phyloP scores from a whole-genome alignment of 1,140 invertebrate genomes.

The Drosophila quadrilineata region DNA sequence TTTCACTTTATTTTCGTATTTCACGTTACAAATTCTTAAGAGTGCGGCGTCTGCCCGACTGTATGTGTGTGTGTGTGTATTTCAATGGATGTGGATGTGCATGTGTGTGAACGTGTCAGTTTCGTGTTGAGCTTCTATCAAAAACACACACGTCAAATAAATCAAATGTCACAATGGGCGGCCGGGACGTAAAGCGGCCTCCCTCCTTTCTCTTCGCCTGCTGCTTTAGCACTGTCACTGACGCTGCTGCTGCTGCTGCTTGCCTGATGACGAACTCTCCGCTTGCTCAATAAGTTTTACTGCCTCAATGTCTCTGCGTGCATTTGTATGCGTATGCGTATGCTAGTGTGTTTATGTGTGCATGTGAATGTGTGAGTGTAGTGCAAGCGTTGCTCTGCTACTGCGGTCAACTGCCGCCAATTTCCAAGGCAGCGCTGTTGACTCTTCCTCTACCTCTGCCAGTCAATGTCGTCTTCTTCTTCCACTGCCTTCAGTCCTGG shows the following conservation, averaged over 20 bases:
- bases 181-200: conserved; percentile 10
- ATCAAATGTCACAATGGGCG: conserved; percentile 80
- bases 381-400: conserved; percentile 45
- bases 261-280: conserved; percentile 63
- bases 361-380: conserved; percentile 35
- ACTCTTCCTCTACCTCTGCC: conserved; percentile 36
- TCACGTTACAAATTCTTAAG: conserved; percentile 54
- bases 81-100: too few species aligned
- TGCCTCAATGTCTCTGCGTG: conserved; percentile 14
- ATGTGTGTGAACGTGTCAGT: conserved; percentile 64
- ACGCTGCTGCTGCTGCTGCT: background rate
- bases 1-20: conserved; percentile 64
- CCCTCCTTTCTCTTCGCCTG: background rate
- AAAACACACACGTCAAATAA: conserved; percentile 81
- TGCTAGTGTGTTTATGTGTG: conserved; percentile 16
- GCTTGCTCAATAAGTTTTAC: conserved; percentile 28
- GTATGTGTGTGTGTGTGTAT: conserved; percentile 13
- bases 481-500: too few species aligned
- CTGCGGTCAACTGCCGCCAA: conserved; percentile 76
- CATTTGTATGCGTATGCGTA: conserved; percentile 17
- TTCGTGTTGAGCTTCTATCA: conserved; percentile 80
- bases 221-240: background rate
- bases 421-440: conserved; percentile 44
- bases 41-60: conserved; percentile 22
- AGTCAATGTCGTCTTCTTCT: conserved; percentile 38